Evolutionary conservation across 2,113 vertebrate genomes (phyloP).

Genomic region (Grus americana): DNA sequence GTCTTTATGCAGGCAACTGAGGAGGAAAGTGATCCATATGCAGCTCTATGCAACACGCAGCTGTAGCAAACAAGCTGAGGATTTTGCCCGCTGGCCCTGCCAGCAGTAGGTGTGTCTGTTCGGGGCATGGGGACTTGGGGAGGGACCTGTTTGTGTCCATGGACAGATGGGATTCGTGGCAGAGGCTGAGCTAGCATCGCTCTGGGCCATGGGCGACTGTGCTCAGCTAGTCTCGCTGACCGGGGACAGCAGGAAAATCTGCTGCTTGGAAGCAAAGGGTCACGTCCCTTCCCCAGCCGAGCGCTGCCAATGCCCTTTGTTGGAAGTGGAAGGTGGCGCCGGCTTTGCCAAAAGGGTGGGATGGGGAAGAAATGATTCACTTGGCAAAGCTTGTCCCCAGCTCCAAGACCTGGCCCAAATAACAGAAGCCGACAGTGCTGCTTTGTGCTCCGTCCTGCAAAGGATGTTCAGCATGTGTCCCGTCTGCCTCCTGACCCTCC

Average conservation of each 20-base stretch:
- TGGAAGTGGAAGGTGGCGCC: slow-evolving; percentile 11
- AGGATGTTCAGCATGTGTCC: not conserved
- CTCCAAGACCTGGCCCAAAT: not conserved
- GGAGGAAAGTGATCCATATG: not conserved
- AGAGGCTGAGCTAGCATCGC: not conserved
- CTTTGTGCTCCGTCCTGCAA: not conserved
- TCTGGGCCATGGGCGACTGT: not conserved
- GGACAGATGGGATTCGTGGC: not conserved
- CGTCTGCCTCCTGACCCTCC: not conserved
- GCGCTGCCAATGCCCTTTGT: not conserved
- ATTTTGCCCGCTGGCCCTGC: not conserved
- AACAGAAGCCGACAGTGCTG: not conserved
- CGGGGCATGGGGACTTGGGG: not conserved
- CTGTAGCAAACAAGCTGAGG: not conserved
- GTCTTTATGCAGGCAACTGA: not conserved
- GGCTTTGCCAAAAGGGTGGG: slow-evolving; percentile 34
- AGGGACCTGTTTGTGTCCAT: not conserved
- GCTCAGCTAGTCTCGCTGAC: not conserved
- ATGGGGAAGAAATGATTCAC: slow-evolving; percentile 41
- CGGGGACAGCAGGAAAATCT: not conserved
- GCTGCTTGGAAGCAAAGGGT: not conserved
- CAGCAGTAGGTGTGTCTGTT: not conserved
- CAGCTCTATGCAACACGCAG: not conserved
- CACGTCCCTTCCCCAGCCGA: not conserved
- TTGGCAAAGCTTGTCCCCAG: not conserved